Evolutionary conservation across 2,888 invertebrate species (phyloP), one percentile per base, ranked within the genome.

Genomic region (Xanthorhoe designata): DNA sequence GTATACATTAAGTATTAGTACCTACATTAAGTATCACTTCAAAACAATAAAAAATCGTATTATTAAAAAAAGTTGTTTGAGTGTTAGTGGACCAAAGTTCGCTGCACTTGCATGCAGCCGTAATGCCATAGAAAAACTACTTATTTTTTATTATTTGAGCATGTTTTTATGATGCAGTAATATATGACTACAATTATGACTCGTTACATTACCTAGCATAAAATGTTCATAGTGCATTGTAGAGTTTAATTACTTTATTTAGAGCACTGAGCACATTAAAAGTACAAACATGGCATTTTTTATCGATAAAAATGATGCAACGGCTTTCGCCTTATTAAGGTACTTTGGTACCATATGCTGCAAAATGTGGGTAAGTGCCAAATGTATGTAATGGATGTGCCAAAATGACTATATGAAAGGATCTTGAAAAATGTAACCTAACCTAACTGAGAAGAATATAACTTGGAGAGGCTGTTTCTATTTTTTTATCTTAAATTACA

Each of bases 141-240:
- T 7, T 32, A 32, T 32, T 32, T 32, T 32, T 32, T 32, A 32
- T 7, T 32, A 32, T 32, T 32, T 7, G 6, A 32, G 7, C 32
- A 6, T 32, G 32, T 32, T 7, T 24, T 32, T 32, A 32, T 32
- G 32, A 1, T 32, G 32, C 32, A 32, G 24, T 24, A 24, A 24
- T 24, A 24, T 24, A 7, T 7, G 32, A 7, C 32, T 32, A 32
- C 7, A 5, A 32, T 42, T 13, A 42, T 13, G 38, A 42, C 38
- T 42, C 13, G 38, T 42, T 42, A 13, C 13, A 42, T 10, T 1
- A 38, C 13, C 10, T 10, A 38, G 38, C 13, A 42, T 42, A 42
- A 42, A 42, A 42, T 42, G 38, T 42, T 13, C 38, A 42, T 42
- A 42, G 38, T 42, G 38, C 38, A 42, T 42, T 42, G 38, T 42